These are phyloP conservation scores for Cassiopea xamachana DNA, from an alignment of 30 jellyfish, hydroid and myxozoan species.

Conservation along the genomic window DNA sequence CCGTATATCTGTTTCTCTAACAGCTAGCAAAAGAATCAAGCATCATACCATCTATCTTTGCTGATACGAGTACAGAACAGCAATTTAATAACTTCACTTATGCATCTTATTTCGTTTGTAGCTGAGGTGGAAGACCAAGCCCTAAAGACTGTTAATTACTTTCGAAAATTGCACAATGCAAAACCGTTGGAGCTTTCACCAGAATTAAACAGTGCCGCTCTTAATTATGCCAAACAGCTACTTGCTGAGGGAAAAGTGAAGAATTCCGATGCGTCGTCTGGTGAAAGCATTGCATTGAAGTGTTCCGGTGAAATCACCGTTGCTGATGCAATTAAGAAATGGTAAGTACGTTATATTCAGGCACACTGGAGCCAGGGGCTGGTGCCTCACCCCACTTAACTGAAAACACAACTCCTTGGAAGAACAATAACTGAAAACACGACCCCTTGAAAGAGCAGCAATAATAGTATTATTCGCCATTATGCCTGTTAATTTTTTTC, in stretches of 20 bases:
- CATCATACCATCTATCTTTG: no score
- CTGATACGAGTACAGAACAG: no score
- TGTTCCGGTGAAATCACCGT: slow-evolving; percentile 53
- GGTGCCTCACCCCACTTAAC: no score
- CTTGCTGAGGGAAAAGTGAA: slow-evolving; percentile 4
- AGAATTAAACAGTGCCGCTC: slow-evolving; percentile 31
- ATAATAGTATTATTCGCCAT: no score
- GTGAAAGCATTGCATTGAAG: slow-evolving; percentile 56
- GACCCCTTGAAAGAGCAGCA: no score
- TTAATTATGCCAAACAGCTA: slow-evolving; percentile 21
- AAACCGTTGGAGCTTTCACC: slow-evolving; percentile 32
- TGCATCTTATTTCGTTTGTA: neutral
- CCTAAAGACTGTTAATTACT: slow-evolving; percentile 43
- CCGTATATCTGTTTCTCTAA: no score
- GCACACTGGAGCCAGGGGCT: no score
- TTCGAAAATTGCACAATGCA: slow-evolving; percentile 46
- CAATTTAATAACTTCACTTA: neutral
- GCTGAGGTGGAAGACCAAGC: slow-evolving; percentile 58
- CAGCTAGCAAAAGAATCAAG: no score
- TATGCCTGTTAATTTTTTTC: no score
- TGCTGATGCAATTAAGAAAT: slow-evolving; percentile 58
- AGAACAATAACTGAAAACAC: no score
- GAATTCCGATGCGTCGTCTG: slow-evolving; percentile 11
- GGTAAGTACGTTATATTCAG: no score
- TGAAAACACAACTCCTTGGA: no score